A percentile compares a stretch with the other conserved stretches of the same genome.
These are phyloP conservation scores for Montipora cactus DNA, from an alignment of 64 coral and sea anemone species.

Conservation along the genomic window DNA sequence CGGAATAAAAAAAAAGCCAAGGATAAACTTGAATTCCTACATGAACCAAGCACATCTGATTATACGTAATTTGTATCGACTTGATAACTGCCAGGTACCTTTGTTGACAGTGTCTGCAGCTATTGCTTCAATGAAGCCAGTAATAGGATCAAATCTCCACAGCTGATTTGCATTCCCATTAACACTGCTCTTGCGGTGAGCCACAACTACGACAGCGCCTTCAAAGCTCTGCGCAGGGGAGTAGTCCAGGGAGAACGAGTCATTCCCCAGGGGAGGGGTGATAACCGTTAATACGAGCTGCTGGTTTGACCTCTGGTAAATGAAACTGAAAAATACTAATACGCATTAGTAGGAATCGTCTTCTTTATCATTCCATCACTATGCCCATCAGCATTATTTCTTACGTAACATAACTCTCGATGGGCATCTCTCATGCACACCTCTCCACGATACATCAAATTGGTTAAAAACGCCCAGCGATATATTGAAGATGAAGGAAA, in stretches of 20 bases:
- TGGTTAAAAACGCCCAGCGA: too few species aligned
- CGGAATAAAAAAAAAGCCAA: neutral
- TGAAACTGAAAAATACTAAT: constrained; percentile 44
- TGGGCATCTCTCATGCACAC: too few species aligned
- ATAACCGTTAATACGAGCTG: constrained; percentile 90
- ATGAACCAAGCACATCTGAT: too few species aligned
- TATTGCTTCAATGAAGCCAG: constrained; percentile 90
- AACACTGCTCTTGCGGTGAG: constrained; percentile 65
- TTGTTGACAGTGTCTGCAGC: constrained; percentile 84
- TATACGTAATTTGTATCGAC: too few species aligned
- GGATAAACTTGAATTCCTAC: neutral
- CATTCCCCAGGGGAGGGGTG: constrained; percentile 76
- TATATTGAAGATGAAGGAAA: too few species aligned
- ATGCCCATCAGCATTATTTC: too few species aligned
- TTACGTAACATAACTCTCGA: too few species aligned
- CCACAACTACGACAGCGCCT: constrained; percentile 82
- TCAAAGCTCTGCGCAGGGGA: constrained; percentile 69
- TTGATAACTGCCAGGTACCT: constrained; percentile 46
- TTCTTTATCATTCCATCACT: too few species aligned
- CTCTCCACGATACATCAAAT: too few species aligned
- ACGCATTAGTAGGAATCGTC: too few species aligned
- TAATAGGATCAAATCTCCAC: constrained; percentile 83
- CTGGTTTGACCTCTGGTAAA: constrained; percentile 78
- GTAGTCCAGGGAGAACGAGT: constrained; percentile 68
- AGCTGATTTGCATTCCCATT: constrained; percentile 94